Evolutionary conservation across 2,888 invertebrate species (phyloP), one percentile per base, ranked within the genome.

Genomic region (Euzophera pinguis): DNA sequence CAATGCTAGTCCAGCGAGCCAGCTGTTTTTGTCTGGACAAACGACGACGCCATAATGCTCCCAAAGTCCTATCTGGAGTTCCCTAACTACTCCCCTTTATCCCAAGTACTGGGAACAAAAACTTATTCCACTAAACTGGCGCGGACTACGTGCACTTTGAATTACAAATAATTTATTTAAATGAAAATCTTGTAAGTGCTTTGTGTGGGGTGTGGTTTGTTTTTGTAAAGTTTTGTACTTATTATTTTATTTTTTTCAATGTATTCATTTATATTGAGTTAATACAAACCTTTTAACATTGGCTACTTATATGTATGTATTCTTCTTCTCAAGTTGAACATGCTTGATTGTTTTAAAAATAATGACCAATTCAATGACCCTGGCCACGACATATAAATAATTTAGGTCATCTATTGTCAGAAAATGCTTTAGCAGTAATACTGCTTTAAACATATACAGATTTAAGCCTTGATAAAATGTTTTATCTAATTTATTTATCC

Each of bases 391-490:
- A 27, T 10, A 13, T 14, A 45, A 45, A 45, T 53, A 63, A 74
- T 73, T 72, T 71, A 73, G 74, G 51, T 52, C 48, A 38, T 58
- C 70, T 69, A 65, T 67, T 69, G 69, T 67, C 61, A 69, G 68
- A 71, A 65, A 71, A 69, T 68, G 59, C 57, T 64, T 56, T 71
- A 73, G 14, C n/a, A 14, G 38, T 7, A 8, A 32, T 66, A 74
- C 69, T 71, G 74, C 71, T 73, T 72, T 70, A 78, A 73, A 71
- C 70, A 65, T 73, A 71, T 51, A 61, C 41, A 58, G 74, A 81
- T 79, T 78, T 78, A 79, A 74, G 57, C 57, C 57, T 60, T 53
- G 57, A 60, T 64, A 65, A 67, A 69, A 68, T 62, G 57, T 58
- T 57, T 52, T 60, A 5, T 59, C 60, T 53, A 55, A 43, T 50